Base-by-base conservation (phyloP, 1,140 invertebrate species). In the Pseudobourletiella spinata region DNA sequence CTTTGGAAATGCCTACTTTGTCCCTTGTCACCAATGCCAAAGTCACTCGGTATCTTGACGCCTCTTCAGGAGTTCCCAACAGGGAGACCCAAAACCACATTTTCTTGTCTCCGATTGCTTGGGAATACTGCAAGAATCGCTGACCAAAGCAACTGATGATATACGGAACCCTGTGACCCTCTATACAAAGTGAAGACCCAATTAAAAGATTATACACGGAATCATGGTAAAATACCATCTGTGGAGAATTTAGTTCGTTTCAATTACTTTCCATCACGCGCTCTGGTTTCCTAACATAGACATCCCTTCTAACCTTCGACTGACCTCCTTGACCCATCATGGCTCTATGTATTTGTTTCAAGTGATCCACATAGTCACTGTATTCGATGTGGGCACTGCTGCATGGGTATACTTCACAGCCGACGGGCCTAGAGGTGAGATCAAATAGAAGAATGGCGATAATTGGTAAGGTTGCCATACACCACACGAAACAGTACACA, bases 1-100 rank as follows among this genome's bases (percentile, higher is more conserved):
- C 8, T 39, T 39, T 39, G n/a, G 8, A 48, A 15, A 48, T 48
- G 22, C 44, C 6, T 48, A 48, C 44, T 18, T 18, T 48, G 20
- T 48, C 44, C 44, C 20, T 48, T 18, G 44, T 6, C 14, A 48
- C 6, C 14, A 48, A 20, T 4, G 50, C 22, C 25, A 54, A 30
- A 16, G 50, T 54, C 3, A 22, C 50, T 28, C 20, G 26, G 50
- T 54, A 54, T 15, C 50, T 26, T 26, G 6, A 16, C 3, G 50
- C 50, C 20, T 54, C 50, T 30, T 54, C 50, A 28, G 50, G 50
- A 8, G 50, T 54, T 18, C 50, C 50, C 24, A 54, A 8, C 6
- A 54, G 25, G 22, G 6, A 16, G 22, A 54, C 50, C 50, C 50
- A 54, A 20, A 54, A 54, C 50, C 50, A 54, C 50, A 54, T 54